Evolutionary conservation across 2,888 invertebrate species (phyloP).

Genomic region (Serripes groenlandicus): DNA sequence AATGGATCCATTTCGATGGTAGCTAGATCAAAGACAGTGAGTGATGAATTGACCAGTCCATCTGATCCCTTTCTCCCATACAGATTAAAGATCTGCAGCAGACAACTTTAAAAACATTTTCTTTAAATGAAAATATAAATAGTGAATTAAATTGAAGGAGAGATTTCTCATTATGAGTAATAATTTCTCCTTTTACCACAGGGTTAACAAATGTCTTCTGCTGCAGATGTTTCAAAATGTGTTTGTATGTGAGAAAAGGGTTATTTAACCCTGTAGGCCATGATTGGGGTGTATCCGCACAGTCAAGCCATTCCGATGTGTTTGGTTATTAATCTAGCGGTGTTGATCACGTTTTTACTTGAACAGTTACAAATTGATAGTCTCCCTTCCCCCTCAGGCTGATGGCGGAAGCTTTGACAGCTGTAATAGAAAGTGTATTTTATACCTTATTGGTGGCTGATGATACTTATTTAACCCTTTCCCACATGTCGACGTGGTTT

Average conservation of each 20-base stretch:
- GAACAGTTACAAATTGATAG: slow-evolving; percentile 17
- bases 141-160: too few species aligned
- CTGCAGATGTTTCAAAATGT: neutral
- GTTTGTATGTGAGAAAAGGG: neutral
- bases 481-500: too few species aligned
- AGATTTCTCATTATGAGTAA: neutral
- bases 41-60: too few species aligned
- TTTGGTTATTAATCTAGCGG: slow-evolving; percentile 50
- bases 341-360: slow-evolving; percentile 38
- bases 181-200: neutral
- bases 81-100: too few species aligned
- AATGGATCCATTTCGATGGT: too few species aligned
- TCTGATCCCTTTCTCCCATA: too few species aligned
- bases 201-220: neutral
- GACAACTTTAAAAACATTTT: too few species aligned
- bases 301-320: slow-evolving; percentile 34
- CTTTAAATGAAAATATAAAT: too few species aligned
- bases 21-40: too few species aligned
- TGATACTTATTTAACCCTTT: neutral
- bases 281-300: slow-evolving; percentile 30
- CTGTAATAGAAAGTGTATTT: slow-evolving; percentile 9
- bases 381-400: slow-evolving; percentile 3
- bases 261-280: neutral
- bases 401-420: neutral
- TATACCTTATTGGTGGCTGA: slow-evolving; percentile 5